phyloP scores from a whole-genome alignment of 2,888 invertebrate species.

The Callyntrura sp. region DNA sequence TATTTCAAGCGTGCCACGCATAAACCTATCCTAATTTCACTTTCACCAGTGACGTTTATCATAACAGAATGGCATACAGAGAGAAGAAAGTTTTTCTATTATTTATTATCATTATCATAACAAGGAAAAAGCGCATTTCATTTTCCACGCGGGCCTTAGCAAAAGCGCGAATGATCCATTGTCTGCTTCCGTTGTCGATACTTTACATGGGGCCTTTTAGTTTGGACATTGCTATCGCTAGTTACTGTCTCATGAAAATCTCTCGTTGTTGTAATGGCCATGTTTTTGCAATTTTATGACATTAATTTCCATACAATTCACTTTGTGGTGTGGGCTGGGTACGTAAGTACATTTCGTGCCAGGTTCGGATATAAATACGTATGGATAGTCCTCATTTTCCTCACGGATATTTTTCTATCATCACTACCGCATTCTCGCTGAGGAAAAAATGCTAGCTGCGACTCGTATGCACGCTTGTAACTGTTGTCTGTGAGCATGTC shows the following conservation, averaged over 20 bases:
- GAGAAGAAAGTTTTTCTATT: conserved; percentile 41
- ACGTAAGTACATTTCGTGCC: too few species aligned
- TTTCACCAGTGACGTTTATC: conserved; percentile 21
- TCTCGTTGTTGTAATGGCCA: conserved; percentile 72
- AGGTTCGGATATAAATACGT: too few species aligned
- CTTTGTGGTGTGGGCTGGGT: conserved; percentile 47
- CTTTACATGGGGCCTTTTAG: conserved; percentile 59
- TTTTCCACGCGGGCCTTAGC: neutral
- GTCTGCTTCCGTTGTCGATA: conserved; percentile 74
- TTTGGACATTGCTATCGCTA: conserved; percentile 53
- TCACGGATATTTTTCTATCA: neutral
- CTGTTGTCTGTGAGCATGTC: conserved; percentile 35
- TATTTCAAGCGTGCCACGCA: neutral
- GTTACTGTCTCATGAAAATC: conserved; percentile 55
- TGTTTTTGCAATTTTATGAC: conserved; percentile 73
- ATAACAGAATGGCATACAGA: conserved; percentile 1
- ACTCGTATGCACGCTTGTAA: too few species aligned
- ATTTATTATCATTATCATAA: conserved; percentile 46
- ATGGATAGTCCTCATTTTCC: neutral
- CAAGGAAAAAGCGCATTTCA: conserved; percentile 17
- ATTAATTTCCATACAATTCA: conserved; percentile 75
- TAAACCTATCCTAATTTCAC: neutral
- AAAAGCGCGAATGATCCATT: conserved; percentile 67
- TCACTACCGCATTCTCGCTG: neutral
- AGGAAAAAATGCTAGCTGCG: neutral